phyloP scores from a whole-genome alignment of 2,797 vertebrate genomes.

The Peromyscus melanophrys region DNA sequence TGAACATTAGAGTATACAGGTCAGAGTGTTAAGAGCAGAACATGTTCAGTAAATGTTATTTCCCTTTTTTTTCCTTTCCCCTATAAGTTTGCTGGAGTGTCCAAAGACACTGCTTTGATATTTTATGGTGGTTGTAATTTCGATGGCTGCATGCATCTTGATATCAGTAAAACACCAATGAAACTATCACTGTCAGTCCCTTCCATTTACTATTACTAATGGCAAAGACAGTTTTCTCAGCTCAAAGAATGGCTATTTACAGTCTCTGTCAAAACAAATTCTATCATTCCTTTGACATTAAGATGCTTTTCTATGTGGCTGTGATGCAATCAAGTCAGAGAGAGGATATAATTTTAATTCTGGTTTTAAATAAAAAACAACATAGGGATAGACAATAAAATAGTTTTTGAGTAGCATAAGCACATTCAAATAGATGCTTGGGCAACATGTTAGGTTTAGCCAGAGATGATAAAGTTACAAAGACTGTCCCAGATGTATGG shows the following conservation, averaged over 20 bases:
- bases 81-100: not conserved
- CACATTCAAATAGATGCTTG: not conserved
- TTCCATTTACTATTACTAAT: not conserved
- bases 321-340: not conserved
- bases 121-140: constrained; percentile 34
- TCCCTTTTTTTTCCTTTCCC: not conserved
- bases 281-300: not conserved
- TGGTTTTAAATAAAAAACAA: not conserved
- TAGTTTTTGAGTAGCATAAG: not conserved
- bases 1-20: not conserved
- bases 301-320: not conserved
- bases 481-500: not conserved
- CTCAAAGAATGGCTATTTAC: constrained; percentile 20
- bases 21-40: not conserved
- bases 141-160: not conserved
- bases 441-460: not conserved
- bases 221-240: not conserved
- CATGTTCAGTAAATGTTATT: not conserved
- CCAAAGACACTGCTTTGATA: not conserved
- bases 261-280: not conserved
- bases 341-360: constrained; percentile 9
- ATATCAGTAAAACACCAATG: not conserved
- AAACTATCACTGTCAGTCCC: not conserved
- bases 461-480: not conserved
- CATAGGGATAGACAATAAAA: not conserved